phyloP scores from a whole-genome alignment of 2,797 vertebrate genomes.

The Gymnocypris eckloni region DNA sequence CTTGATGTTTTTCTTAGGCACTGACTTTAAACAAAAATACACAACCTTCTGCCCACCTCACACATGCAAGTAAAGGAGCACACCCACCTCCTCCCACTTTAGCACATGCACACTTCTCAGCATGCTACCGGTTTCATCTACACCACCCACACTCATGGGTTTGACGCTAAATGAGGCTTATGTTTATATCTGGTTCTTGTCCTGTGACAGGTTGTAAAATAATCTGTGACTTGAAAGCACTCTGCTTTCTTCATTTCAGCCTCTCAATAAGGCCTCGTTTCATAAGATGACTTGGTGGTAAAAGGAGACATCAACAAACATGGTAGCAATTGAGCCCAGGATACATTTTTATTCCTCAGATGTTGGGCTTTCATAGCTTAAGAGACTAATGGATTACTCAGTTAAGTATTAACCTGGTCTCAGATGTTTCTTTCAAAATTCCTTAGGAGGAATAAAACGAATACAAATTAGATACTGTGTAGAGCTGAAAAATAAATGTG shows the following conservation, averaged over 20 bases:
- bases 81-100: constrained; percentile 38
- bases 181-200: constrained; percentile 42
- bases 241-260: constrained; percentile 24
- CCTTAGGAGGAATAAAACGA: not conserved
- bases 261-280: constrained; percentile 24
- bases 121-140: constrained; percentile 42
- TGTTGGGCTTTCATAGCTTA: constrained; percentile 5
- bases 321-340: not conserved
- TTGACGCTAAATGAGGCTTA: constrained; percentile 42
- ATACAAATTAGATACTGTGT: not conserved
- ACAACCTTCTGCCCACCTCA: constrained; percentile 54
- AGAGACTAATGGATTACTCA: not conserved
- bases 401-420: constrained; percentile 1
- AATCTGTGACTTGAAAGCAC: constrained; percentile 40
- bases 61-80: constrained; percentile 43
- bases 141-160: constrained; percentile 18
- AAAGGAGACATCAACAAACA: constrained; percentile 33
- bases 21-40: constrained; percentile 61
- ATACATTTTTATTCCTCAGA: not conserved
- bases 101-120: constrained; percentile 31
- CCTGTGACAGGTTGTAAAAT: constrained; percentile 32
- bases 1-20: constrained; percentile 63
- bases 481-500: not conserved
- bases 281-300: not conserved
- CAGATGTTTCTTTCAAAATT: constrained; percentile 11